Evolutionary conservation across 2,113 vertebrate species (phyloP), one percentile per base, ranked within the genome.

Genomic region (Anser brachyrhynchus): DNA sequence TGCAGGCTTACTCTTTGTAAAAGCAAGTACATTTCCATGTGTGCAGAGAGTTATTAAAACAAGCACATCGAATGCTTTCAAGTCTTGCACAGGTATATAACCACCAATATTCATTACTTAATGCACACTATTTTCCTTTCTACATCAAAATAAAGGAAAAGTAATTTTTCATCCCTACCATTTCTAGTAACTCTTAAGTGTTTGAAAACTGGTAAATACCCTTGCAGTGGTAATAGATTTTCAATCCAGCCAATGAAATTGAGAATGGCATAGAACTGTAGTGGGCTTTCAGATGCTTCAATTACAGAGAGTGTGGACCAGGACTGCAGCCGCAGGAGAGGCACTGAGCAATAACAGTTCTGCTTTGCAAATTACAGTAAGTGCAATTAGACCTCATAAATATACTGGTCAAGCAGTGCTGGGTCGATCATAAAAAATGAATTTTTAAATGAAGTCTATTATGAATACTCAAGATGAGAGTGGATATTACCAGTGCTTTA

Each of bases 151-250:
- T 10, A 35, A 95, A 83, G n/a, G 10, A 87, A 91, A 93, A 10
- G 49, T 86, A 79, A 65, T 72, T 46, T 72, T 73, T 90, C 46
- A 65, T 83, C 52, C 29, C 33, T 92, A 90, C 33, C 17, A 41
- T 35, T 92, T 93, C 67, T 61, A 76, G 76, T 49, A 93, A 90
- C 58, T 87, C 46, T 75, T 52, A 93, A 92, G 77, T 89, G 19
- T 87, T 95, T 93, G 84, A 95, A 95, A 96, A 76, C 25, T 71
- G 33, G 28, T 66, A 88, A 91, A 93, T 74, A 49, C 7, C 80
- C n/a, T 44, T 87, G 19, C 33, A 37, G 31, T 72, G 22, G 12
- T 57, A 92, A 89, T 69, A 18, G 52, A 71, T 79, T 93, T 92
- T 88, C 65, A 65, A 93, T 49, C 4, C 55, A 87, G 29, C 31